Evolutionary conservation across 2,888 invertebrate genomes (phyloP).

Genomic region (Drosophila meridionalis): DNA sequence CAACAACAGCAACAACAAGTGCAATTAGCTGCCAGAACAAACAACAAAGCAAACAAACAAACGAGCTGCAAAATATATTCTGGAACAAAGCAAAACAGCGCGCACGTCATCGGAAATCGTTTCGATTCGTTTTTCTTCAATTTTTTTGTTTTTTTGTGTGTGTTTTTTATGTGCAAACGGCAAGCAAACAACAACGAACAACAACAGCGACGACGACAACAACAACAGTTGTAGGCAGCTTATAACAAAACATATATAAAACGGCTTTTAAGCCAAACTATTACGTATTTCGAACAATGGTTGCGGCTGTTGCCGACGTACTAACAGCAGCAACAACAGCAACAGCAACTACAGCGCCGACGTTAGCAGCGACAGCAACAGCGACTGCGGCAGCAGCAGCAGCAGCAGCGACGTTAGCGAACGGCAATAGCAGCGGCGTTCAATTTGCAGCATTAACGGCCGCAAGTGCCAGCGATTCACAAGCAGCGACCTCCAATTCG

Average conservation of each 20-base stretch:
- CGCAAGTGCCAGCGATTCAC: conserved; percentile 44
- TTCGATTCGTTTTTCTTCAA: conserved; percentile 4
- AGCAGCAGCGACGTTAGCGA: conserved; percentile 14
- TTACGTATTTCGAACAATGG: conserved; percentile 71
- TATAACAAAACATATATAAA: conserved; percentile 45
- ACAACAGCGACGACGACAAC: conserved; percentile 18
- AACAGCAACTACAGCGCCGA: conserved; percentile 18
- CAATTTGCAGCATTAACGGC: conserved; percentile 47
- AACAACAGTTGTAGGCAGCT: conserved; percentile 30
- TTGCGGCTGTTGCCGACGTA: conserved; percentile 69
- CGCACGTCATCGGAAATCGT: conserved; percentile 71
- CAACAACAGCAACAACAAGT: conserved; percentile 17
- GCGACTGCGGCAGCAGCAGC: conserved; percentile 17
- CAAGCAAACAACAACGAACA: conserved; percentile 79
- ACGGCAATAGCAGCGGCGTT: conserved; percentile 25
- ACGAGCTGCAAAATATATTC: conserved; percentile 15
- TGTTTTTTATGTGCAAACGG: conserved; percentile 67
- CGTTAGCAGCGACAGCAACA: conserved; percentile 14
- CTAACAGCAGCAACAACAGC: conserved; percentile 51
- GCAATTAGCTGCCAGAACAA: conserved; percentile 45
- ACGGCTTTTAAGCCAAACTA: conserved; percentile 59
- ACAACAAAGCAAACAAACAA: conserved; percentile 36
- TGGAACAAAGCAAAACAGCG: conserved; percentile 45
- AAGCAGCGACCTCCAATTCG: conserved; percentile 51
- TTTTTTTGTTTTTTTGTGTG: neutral